Conservation (phyloP, 2,113 vertebrate genomes). For the Chunga burmeisteri region DNA sequence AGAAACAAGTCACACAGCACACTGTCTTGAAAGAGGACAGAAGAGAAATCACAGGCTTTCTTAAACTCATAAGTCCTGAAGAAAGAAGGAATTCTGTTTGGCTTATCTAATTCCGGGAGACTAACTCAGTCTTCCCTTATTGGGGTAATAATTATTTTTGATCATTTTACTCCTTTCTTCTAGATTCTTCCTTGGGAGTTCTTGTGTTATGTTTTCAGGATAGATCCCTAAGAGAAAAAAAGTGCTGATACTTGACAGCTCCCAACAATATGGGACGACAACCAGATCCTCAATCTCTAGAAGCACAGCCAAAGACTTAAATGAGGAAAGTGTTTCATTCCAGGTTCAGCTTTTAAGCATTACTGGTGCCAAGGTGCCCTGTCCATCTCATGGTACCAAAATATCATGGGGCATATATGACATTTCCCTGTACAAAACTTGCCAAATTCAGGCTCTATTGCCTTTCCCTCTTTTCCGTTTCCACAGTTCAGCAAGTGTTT, state of each 20-base stretch:
- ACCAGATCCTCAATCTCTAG: not conserved
- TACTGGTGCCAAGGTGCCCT: not conserved
- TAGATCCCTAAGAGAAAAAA: not conserved
- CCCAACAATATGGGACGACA: not conserved
- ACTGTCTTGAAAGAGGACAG: not conserved
- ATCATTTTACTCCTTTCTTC: not conserved
- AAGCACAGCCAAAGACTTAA: not conserved
- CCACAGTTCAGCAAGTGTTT: not conserved
- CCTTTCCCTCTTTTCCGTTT: not conserved
- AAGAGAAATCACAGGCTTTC: not conserved
- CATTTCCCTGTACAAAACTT: not conserved
- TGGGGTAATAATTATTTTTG: not conserved
- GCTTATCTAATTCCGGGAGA: not conserved
- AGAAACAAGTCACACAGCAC: not conserved
- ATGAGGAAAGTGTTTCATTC: not conserved
- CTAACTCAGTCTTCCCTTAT: not conserved
- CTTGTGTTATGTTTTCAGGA: not conserved
- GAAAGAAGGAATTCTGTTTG: not conserved
- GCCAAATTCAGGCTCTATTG: not conserved
- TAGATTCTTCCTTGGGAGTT: not conserved
- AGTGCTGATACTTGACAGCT: not conserved
- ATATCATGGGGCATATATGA: not conserved
- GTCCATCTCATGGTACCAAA: not conserved
- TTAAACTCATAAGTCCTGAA: not conserved
- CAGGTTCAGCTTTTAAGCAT: not conserved